A percentile compares a stretch with the other conserved stretches of the same genome.
These are phyloP conservation scores for Pangasianodon hypophthalmus DNA, from an alignment of 2,113 vertebrate genomes.

Conservation along the genomic window DNA sequence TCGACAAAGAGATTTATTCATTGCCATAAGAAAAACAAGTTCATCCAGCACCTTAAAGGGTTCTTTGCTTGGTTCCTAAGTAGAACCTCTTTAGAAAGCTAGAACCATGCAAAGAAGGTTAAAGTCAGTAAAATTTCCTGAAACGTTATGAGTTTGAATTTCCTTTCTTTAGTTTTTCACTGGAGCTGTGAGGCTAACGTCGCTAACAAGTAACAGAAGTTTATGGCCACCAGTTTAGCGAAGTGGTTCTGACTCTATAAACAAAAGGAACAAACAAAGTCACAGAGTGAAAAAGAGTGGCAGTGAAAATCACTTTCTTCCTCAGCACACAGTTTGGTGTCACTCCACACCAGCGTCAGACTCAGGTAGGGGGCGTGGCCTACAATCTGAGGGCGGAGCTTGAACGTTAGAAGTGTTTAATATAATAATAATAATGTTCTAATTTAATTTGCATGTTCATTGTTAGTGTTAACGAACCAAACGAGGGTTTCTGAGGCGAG, in stretches of 20 bases:
- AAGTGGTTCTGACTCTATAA: not conserved
- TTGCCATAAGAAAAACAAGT: not conserved
- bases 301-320: not conserved
- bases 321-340: slow-evolving; percentile 21
- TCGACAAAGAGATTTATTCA: not conserved
- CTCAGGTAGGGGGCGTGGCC: slow-evolving; percentile 11
- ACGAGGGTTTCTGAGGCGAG: not conserved
- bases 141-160: not conserved
- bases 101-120: not conserved
- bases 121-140: not conserved
- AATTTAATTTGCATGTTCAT: not conserved
- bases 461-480: not conserved
- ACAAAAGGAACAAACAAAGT: not conserved
- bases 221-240: not conserved
- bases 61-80: not conserved
- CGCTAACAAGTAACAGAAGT: not conserved
- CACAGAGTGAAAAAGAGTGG: not conserved
- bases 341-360: not conserved
- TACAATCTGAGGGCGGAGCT: not conserved
- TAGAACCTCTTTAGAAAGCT: not conserved
- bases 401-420: not conserved
- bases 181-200: not conserved
- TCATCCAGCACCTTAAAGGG: too few relatives aligned
- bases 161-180: too few relatives aligned
- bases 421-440: not conserved